Evolutionary conservation across 2,888 invertebrate species (phyloP), one percentile per base, ranked within the genome.

Genomic region (Torymus tubicola): DNA sequence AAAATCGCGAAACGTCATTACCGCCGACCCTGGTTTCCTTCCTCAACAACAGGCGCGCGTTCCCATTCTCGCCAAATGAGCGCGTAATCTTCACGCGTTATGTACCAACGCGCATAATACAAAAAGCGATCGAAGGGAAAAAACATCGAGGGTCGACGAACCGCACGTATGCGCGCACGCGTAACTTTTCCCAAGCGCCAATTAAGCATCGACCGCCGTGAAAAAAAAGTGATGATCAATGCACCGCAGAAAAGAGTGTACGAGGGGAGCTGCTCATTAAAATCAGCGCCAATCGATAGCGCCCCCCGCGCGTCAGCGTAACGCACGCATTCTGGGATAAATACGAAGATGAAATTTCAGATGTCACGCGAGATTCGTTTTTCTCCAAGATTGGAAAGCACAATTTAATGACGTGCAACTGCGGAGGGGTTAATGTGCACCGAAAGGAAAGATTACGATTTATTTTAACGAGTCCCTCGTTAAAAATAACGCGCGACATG

Each of bases 221-320:
- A 77, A 58, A 71, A 76, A 80, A 61, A 69, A 77, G 58, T 68
- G 77, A 77, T 77, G 77, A 72, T 81, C 77, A 73, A 73, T 77
- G 57, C 65, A 16, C 24, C 65, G 11, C 42, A 31, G 52, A 74
- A n/a, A 68, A 5, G 55, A 8, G 50, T 1, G 18, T 18, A 12
- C 21, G 11, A 16, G 55, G 10, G 68, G 55, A 24, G 42, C 50
- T 67, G 70, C 75, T 80, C 75, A 65, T 76, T 76, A 80, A 80
- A 75, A 76, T 67, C 53, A 24, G 50, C 13, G 61, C 21, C 42
- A 61, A 71, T 64, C 55, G 63, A 31, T 31, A 3, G 31, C n/a
- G n/a, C n/a, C 31, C 8, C 31, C 31, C 2, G 3, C 24, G 24
- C 24, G 21, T 12, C 53, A 53, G 11, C 16, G 18, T 21, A 24